Evolutionary conservation across 2,113 vertebrate species (phyloP), one percentile per base, ranked within the genome.

Genomic region (Baryphthengus martii): DNA sequence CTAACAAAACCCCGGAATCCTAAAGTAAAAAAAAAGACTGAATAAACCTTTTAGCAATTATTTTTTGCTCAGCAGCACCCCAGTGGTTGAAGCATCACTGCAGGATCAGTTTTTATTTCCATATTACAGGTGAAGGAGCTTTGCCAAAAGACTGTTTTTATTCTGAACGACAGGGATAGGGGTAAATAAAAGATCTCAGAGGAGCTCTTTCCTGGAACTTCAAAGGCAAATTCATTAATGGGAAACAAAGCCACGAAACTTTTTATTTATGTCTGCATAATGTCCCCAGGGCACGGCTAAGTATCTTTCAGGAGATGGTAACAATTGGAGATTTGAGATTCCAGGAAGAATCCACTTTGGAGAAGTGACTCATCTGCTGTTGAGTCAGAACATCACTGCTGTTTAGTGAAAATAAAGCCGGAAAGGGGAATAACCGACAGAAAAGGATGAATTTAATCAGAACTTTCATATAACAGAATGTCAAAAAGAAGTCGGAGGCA

Each of bases 81-180:
- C 75, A 44, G 80, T 65, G 24, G 3, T 3, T 55, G 44, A 85
- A 68, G 63, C 73, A 75, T 91, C 89, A 93, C 4, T 61, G 67
- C 16, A 33, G 33, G 56, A 45, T 66, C 67, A 45, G 24, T 47
- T 94, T 94, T 94, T 94, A 94, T 81, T 85, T 88, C 62, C 21
- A 16, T 44, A 79, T 88, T 83, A 88, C 40, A 68, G 33, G 52
- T 68, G n/a, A 37, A 74, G 28, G 82, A 33, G 68, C 29, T 80
- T 88, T 95, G 62, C 65, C 52, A 61, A 76, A 93, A 49, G 11
- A 76, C 66, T 55, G 85, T 91, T 89, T 95, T 76, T 52, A 94
- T 81, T 81, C 92, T 85, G 66, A 92, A 90, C 10, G 17, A 92
- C 80, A 85, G 81, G 42, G 45, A 90, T 67, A 66, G 9, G 10